These are phyloP conservation scores for Meandrusa payeni DNA, from an alignment of 2,888 invertebrate genomes.

Conservation along the genomic window DNA sequence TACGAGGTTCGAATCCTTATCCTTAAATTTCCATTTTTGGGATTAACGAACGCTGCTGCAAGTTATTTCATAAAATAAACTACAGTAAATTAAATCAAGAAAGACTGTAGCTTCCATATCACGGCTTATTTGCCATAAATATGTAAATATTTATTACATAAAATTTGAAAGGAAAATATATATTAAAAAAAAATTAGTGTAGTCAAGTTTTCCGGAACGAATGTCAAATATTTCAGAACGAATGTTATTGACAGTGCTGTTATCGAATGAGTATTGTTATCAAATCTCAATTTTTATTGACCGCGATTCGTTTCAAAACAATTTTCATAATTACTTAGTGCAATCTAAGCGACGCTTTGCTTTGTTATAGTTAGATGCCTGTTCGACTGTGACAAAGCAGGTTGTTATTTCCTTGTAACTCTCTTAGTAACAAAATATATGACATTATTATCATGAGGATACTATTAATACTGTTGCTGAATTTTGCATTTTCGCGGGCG, in stretches of 20 bases:
- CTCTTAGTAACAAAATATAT: neutral
- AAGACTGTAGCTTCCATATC: too few species aligned
- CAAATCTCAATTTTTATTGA: conserved; percentile 13
- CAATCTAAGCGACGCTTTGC: neutral
- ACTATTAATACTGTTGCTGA: conserved; percentile 33
- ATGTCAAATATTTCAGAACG: conserved; percentile 7
- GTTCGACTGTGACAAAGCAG: conserved; percentile 7
- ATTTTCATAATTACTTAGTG: conserved; percentile 5
- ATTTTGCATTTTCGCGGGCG: conserved; percentile 31
- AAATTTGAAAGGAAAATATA: too few species aligned
- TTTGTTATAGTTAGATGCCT: conserved; percentile 9
- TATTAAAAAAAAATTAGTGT: too few species aligned
- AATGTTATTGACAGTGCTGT: conserved; percentile 4
- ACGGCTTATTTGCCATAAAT: too few species aligned
- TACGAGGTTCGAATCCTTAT: too few species aligned
- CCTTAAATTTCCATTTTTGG: too few species aligned
- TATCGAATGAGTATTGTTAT: conserved; percentile 10
- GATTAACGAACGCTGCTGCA: too few species aligned
- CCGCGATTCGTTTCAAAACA: conserved; percentile 14
- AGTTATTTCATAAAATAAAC: too few species aligned
- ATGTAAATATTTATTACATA: too few species aligned
- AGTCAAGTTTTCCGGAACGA: too few species aligned
- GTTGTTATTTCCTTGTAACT: conserved; percentile 1
- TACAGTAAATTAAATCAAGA: too few species aligned
- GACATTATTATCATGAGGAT: conserved; percentile 33